Conservation (phyloP, 2,113 vertebrate genomes). For the Dolichotis patagonum region DNA sequence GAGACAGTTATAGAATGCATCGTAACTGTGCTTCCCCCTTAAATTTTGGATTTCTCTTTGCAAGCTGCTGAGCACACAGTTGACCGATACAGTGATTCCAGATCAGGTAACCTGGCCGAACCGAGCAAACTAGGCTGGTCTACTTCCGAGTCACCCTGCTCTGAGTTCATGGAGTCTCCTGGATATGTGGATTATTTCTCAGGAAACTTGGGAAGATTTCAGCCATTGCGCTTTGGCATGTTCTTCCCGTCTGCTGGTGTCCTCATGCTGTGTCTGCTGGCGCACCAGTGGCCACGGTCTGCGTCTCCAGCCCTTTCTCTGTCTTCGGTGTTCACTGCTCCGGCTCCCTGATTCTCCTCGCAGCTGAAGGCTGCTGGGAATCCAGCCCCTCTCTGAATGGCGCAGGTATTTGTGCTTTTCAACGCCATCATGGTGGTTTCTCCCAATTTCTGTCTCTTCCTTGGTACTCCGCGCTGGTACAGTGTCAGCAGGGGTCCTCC, state of each 20-base stretch:
- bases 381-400: background rate
- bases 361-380: background rate
- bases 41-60: background rate
- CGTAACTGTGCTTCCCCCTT: background rate
- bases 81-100: background rate
- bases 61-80: background rate
- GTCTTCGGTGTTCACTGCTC: background rate
- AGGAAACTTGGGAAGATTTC: background rate
- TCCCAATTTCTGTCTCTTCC: background rate
- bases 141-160: background rate
- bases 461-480: background rate
- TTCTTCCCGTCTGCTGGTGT: too few species aligned
- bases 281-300: background rate
- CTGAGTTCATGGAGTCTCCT: background rate
- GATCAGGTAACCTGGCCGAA: too few species aligned
- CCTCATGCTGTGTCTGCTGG: too few species aligned
- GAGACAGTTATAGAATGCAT: background rate
- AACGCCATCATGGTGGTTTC: background rate
- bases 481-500: background rate
- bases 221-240: background rate
- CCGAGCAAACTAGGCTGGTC: too few species aligned
- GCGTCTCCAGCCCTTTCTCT: background rate
- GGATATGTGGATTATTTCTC: background rate
- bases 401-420: background rate
- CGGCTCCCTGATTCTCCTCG: background rate